Conservation (phyloP, 1,140 invertebrate species). For the Hylyphantes graminicola region DNA sequence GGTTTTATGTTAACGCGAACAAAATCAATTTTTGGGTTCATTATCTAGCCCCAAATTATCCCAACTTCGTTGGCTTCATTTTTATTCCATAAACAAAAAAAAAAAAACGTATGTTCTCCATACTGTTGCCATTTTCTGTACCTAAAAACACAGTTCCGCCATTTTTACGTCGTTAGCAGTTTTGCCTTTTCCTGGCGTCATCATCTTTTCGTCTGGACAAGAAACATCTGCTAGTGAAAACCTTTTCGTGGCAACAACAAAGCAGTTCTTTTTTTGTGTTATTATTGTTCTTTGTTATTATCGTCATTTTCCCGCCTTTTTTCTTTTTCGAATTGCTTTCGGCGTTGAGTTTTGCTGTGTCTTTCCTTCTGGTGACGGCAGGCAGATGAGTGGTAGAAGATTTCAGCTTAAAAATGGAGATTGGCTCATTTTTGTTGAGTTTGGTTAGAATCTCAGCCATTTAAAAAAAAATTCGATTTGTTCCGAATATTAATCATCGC, state of each 20-base stretch:
- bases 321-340: conserved; percentile 14
- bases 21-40: background rate
- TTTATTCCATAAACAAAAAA: background rate
- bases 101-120: conserved; percentile 6
- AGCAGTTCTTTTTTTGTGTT: background rate
- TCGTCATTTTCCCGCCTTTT: background rate
- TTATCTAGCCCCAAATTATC: conserved; percentile 21
- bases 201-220: conserved; percentile 15
- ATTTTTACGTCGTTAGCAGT: conserved; percentile 32
- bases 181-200: conserved; percentile 2
- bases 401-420: too few species aligned
- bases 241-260: conserved; percentile 2
- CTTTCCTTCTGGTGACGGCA: conserved; percentile 1
- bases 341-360: conserved; percentile 16
- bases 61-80: background rate
- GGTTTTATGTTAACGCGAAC: too few species aligned
- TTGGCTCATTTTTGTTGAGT: too few species aligned
- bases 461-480: too few species aligned
- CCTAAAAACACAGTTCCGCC: conserved; percentile 9
- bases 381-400: background rate
- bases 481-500: too few species aligned
- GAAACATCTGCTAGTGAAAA: conserved; percentile 32
- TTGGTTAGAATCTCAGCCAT: too few species aligned
- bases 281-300: background rate
- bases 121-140: conserved; percentile 9